Conservation (phyloP, 2,888 invertebrate species). For the Eubasilissa splendida region DNA sequence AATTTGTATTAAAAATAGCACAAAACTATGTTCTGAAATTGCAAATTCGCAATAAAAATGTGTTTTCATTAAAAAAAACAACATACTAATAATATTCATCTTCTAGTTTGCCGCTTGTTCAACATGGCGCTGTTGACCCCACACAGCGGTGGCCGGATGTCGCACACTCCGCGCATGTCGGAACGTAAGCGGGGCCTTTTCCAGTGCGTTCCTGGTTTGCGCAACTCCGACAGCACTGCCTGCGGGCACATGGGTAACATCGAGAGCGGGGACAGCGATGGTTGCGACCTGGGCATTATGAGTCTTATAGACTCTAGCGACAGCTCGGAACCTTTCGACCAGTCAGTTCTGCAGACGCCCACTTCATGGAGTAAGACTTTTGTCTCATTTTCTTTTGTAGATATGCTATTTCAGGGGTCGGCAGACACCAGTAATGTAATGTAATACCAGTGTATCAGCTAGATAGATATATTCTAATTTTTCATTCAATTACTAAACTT, state of each 20-base stretch:
- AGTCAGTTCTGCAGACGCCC: constrained; percentile 65
- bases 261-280: constrained; percentile 67
- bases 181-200: constrained; percentile 79
- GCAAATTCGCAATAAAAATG: too few relatives aligned
- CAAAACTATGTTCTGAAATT: too few relatives aligned
- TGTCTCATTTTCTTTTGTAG: neutral
- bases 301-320: constrained; percentile 72
- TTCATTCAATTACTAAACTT: too few relatives aligned
- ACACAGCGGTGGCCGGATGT: constrained; percentile 65
- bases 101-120: neutral
- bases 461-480: too few relatives aligned
- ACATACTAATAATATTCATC: too few relatives aligned
- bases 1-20: too few relatives aligned
- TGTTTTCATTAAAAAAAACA: too few relatives aligned
- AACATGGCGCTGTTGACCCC: constrained; percentile 69
- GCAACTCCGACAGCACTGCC: constrained; percentile 54
- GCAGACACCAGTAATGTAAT: too few relatives aligned
- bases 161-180: constrained; percentile 74
- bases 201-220: constrained; percentile 59
- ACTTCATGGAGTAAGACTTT: constrained; percentile 66
- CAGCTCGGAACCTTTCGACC: constrained; percentile 63
- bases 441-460: too few relatives aligned
- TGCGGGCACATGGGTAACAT: constrained; percentile 59
- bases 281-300: constrained; percentile 74
- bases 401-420: too few relatives aligned